phyloP scores from a whole-genome alignment of 1,140 invertebrate genomes.

The Heliconius melpomene region DNA sequence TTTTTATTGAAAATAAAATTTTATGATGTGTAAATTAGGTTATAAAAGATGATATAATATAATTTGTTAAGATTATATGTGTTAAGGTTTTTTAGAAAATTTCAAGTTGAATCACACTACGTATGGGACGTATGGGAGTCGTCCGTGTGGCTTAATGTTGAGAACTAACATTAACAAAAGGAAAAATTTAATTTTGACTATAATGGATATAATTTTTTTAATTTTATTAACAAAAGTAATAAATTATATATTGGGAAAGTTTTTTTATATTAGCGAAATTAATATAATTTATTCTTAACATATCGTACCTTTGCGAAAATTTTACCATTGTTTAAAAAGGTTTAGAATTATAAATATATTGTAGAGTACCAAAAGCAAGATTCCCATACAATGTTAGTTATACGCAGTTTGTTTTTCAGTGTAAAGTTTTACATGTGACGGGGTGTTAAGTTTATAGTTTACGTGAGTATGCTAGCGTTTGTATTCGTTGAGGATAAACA shows the following conservation, averaged over 20 bases:
- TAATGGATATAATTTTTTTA: conserved; percentile 24
- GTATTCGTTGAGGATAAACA: conserved; percentile 54
- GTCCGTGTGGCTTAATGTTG: conserved; percentile 1
- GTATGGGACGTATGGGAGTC: conserved; percentile 40
- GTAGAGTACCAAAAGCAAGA: conserved; percentile 24
- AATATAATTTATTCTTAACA: conserved; percentile 39
- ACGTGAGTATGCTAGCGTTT: conserved; percentile 38
- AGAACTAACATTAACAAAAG: conserved; percentile 8
- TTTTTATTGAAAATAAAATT: conserved; percentile 75
- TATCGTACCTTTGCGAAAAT: conserved; percentile 30
- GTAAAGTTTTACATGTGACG: conserved; percentile 33
- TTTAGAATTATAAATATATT: background rate
- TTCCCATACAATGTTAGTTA: conserved; percentile 49
- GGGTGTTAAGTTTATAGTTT: conserved; percentile 48
- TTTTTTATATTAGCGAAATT: conserved; percentile 36
- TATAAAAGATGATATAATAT: conserved; percentile 78
- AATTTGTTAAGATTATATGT: conserved; percentile 77
- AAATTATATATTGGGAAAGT: conserved; percentile 35
- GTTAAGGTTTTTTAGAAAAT: conserved; percentile 64
- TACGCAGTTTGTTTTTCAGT: conserved; percentile 45
- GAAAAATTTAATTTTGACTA: conserved; percentile 13
- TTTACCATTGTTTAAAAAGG: conserved; percentile 28
- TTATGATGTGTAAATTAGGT: conserved; percentile 75
- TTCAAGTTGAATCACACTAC: conserved; percentile 39
- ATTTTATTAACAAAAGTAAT: conserved; percentile 35